These are phyloP conservation scores for Alcedo atthis DNA, from an alignment of 2,797 vertebrate genomes.

Conservation along the genomic window DNA sequence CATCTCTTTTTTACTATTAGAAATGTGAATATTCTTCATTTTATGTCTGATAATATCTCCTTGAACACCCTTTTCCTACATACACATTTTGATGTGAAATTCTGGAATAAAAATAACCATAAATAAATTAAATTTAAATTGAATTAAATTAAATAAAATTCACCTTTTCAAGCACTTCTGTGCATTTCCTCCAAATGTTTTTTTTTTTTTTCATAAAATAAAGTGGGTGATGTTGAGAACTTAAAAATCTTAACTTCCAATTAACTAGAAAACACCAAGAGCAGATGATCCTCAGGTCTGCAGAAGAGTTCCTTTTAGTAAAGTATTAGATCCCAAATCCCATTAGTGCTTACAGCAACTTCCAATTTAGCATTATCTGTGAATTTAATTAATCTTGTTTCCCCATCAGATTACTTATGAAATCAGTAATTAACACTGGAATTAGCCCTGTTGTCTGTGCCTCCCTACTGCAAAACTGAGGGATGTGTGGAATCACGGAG, in stretches of 20 bases:
- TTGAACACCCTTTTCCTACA: neutral
- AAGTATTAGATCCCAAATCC: neutral
- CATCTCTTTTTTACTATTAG: neutral
- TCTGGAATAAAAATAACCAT: neutral
- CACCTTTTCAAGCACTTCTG: neutral
- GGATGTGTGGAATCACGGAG: neutral
- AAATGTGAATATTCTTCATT: neutral
- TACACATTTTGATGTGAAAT: neutral
- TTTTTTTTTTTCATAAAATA: neutral
- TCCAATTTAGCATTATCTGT: neutral
- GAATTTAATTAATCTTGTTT: conserved; percentile 23
- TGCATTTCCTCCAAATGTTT: neutral
- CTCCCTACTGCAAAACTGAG: neutral
- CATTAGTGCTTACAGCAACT: neutral
- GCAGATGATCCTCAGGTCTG: neutral
- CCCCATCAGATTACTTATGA: neutral
- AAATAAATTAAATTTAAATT: too few species aligned
- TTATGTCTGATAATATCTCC: neutral
- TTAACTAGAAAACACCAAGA: neutral
- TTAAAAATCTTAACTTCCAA: neutral
- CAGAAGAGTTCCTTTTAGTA: neutral
- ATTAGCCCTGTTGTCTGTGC: neutral
- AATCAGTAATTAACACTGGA: conserved; percentile 6
- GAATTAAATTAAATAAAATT: too few species aligned
- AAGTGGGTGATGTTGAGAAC: neutral